phyloP scores from a whole-genome alignment of 2,113 vertebrate genomes.

The Artemisiospiza belli region DNA sequence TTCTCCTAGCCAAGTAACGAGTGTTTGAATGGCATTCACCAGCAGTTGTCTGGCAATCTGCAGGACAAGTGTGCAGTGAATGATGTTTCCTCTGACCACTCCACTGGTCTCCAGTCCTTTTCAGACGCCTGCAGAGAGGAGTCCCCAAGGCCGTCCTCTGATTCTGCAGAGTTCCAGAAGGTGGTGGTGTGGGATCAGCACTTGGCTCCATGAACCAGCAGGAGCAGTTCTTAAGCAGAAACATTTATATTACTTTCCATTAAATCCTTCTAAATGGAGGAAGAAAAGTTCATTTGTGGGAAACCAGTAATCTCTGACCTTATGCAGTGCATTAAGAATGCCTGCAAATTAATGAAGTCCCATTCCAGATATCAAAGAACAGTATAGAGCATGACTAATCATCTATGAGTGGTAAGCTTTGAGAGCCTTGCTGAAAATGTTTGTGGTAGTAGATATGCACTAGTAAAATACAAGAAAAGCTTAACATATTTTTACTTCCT shows the following conservation, averaged over 20 bases:
- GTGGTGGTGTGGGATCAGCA: slow-evolving; percentile 36
- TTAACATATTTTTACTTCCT: not conserved
- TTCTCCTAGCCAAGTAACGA: not conserved
- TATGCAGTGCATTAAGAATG: slow-evolving; percentile 3
- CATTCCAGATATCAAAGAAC: not conserved
- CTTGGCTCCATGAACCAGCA: not conserved
- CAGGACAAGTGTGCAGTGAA: not conserved
- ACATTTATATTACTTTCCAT: not conserved
- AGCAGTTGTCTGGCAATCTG: not conserved
- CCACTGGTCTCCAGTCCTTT: not conserved
- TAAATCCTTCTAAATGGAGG: not conserved
- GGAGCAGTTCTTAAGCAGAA: not conserved
- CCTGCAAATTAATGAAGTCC: slow-evolving; percentile 10
- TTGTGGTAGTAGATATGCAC: not conserved
- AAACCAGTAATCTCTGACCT: not conserved
- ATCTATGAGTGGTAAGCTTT: not conserved
- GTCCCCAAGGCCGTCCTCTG: not conserved
- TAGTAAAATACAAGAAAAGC: not conserved
- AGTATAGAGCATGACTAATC: not conserved
- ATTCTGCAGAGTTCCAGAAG: slow-evolving; percentile 43
- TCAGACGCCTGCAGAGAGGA: fast-evolving
- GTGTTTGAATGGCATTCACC: not conserved
- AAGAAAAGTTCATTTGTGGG: not conserved
- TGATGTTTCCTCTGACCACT: not conserved
- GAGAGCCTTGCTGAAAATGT: not conserved